A percentile compares a stretch with the other conserved stretches of the same genome.
phyloP scores from a whole-genome alignment of 2,113 vertebrate species.

The Oreochromis tanganicae region DNA sequence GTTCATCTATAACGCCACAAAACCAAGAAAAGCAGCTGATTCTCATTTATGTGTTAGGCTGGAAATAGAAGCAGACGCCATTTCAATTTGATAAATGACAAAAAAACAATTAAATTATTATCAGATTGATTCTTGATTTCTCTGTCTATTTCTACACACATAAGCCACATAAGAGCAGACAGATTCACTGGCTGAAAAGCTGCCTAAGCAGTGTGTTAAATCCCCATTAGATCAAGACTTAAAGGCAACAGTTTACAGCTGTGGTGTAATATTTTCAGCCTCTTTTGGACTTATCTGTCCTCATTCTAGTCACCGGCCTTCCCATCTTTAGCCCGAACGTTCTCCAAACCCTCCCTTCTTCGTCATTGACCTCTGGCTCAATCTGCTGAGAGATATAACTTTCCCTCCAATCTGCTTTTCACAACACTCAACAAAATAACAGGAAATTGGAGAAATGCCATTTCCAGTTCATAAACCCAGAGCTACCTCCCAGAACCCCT shows the following conservation, averaged over 20 bases:
- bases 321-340: neutral
- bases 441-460: conserved; percentile 11
- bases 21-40: neutral
- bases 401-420: neutral
- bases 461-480: conserved; percentile 25
- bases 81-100: neutral
- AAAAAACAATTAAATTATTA: neutral
- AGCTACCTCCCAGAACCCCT: neutral
- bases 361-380: conserved; percentile 22
- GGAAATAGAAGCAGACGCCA: neutral
- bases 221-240: conserved; percentile 17
- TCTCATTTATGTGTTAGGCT: neutral
- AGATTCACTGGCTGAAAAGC: neutral
- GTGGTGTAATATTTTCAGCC: neutral
- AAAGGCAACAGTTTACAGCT: conserved; percentile 33
- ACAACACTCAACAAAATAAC: conserved; percentile 2
- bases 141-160: neutral
- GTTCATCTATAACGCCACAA: neutral
- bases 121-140: neutral
- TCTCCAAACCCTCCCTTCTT: neutral
- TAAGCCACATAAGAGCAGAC: neutral
- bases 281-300: neutral
- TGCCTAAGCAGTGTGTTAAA: conserved; percentile 1
- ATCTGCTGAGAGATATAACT: conserved; percentile 12
- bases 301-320: neutral